phyloP scores from a whole-genome alignment of 2,797 vertebrate genomes.

The Arrhamphus sclerolepis region DNA sequence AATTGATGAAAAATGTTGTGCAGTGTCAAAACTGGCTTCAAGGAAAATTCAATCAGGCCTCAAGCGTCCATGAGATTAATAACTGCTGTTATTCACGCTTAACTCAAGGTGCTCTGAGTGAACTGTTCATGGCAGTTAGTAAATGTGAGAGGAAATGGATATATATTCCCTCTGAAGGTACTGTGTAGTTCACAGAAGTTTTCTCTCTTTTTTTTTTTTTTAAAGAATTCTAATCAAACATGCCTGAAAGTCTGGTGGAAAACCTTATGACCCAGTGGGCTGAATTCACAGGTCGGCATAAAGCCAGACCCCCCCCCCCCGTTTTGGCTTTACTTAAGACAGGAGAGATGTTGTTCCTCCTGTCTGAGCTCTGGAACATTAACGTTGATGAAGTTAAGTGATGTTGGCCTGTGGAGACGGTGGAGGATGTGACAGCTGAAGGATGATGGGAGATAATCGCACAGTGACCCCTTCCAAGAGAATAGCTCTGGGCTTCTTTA shows the following conservation, averaged over 20 bases:
- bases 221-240: constrained; percentile 27
- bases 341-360: constrained; percentile 23
- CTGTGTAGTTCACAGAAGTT: constrained; percentile 14
- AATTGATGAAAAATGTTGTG: constrained; percentile 28
- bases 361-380: constrained; percentile 29
- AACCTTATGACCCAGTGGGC: constrained; percentile 19
- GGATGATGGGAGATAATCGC: constrained; percentile 68
- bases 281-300: constrained; percentile 1
- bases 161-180: constrained; percentile 9
- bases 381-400: constrained; percentile 60
- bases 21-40: constrained; percentile 27
- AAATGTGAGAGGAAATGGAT: constrained; percentile 26
- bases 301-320: constrained; percentile 9
- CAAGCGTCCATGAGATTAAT: constrained; percentile 58
- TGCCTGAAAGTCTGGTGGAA: not conserved
- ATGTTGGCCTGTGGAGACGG: constrained; percentile 20
- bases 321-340: constrained; percentile 47
- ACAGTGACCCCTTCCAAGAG: constrained; percentile 41
- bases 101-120: constrained; percentile 34
- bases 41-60: constrained; percentile 59
- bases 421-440: constrained; percentile 36
- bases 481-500: constrained; percentile 42
- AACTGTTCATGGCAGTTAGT: constrained; percentile 18
- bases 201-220: constrained; percentile 7
- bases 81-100: constrained; percentile 52